phyloP scores from a whole-genome alignment of 2,888 invertebrate genomes.

The Trimorus sp. region DNA sequence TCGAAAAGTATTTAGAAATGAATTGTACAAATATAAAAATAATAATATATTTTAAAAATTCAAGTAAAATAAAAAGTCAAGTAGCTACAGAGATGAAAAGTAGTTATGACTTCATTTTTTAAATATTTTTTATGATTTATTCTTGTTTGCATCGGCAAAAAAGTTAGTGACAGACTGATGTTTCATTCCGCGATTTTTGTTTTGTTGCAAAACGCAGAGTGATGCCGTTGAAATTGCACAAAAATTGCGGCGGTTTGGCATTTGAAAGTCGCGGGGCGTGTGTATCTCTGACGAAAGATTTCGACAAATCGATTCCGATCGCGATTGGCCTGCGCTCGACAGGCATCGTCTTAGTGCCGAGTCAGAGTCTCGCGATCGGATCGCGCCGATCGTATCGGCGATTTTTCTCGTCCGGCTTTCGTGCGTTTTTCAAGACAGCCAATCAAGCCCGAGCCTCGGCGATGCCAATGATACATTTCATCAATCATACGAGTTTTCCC shows the following conservation, averaged over 20 bases:
- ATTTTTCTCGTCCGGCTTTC: conserved; percentile 58
- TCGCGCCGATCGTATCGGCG: conserved; percentile 55
- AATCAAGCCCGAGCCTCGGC: conserved; percentile 56
- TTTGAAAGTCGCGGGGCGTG: conserved; percentile 54
- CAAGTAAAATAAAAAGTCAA: too few species aligned
- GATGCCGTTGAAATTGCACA: conserved; percentile 21
- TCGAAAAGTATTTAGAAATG: too few species aligned
- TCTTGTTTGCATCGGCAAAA: too few species aligned
- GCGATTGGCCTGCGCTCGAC: conserved; percentile 55
- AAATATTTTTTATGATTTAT: too few species aligned
- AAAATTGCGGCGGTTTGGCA: conserved; percentile 34
- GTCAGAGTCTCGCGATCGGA: conserved; percentile 64
- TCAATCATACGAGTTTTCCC: conserved; percentile 61
- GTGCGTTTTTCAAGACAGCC: conserved; percentile 55
- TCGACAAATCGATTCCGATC: conserved; percentile 65
- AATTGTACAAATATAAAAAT: too few species aligned
- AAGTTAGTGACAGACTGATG: too few species aligned
- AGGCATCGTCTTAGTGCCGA: conserved; percentile 61
- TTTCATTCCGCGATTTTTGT: too few species aligned
- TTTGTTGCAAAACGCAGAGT: background rate
- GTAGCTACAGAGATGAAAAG: too few species aligned
- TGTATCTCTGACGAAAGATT: conserved; percentile 62
- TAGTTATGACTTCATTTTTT: too few species aligned
- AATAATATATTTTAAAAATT: too few species aligned
- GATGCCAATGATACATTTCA: conserved; percentile 60